These are phyloP conservation scores for Harpalus rufipes DNA, from an alignment of 2,888 invertebrate species.

Conservation along the genomic window DNA sequence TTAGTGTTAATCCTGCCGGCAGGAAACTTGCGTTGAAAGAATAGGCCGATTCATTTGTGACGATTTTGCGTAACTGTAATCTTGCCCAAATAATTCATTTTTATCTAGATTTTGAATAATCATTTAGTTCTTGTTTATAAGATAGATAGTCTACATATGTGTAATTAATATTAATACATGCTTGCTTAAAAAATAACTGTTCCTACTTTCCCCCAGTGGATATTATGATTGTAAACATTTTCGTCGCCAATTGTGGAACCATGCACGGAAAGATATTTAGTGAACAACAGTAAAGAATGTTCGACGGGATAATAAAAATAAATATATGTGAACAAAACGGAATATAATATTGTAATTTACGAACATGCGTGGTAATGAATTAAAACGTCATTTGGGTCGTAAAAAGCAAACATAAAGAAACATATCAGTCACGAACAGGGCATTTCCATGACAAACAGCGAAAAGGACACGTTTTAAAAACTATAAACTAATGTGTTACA, in stretches of 20 bases:
- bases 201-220: too few species aligned
- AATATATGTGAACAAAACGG: conserved; percentile 44
- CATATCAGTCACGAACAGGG: conserved; percentile 57
- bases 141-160: too few species aligned
- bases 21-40: too few species aligned
- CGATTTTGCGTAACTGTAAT: too few species aligned
- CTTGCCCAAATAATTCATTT: too few species aligned
- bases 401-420: conserved; percentile 47
- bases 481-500: conserved; percentile 66
- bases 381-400: conserved; percentile 55
- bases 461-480: conserved; percentile 63
- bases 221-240: conserved; percentile 2
- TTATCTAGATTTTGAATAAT: too few species aligned
- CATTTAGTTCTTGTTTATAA: too few species aligned
- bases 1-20: too few species aligned
- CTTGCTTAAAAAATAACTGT: too few species aligned
- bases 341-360: conserved; percentile 56
- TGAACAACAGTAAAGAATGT: conserved; percentile 28
- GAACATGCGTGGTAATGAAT: conserved; percentile 59
- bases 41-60: too few species aligned
- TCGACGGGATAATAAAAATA: conserved; percentile 39
- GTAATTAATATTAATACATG: too few species aligned
- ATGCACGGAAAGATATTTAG: conserved; percentile 41
- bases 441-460: conserved; percentile 59
- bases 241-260: not conserved